Evolutionary conservation across 2,888 invertebrate species (phyloP), one percentile per base, ranked within the genome.

Genomic region (Drosophila hamatofila): DNA sequence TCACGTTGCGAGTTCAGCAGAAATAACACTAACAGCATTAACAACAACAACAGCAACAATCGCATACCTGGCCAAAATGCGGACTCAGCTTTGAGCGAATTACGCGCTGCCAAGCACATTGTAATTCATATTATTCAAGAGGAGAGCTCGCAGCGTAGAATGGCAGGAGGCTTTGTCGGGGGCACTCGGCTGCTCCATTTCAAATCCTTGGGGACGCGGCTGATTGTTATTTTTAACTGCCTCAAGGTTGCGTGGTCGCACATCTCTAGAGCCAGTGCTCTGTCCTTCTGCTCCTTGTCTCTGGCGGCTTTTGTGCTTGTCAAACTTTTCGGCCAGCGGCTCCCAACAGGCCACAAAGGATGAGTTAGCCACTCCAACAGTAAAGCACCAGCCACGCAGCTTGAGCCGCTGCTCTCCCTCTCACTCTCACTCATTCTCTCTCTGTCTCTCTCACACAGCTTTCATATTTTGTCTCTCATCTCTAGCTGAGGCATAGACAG

Each of bases 41-140:
- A 14, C 18, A 49, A 21, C n/a, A 60, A n/a, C 44, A 46, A 25
- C 25, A 55, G 21, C 21, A 51, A 39, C 37, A 57, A 21, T 33
- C 33, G 18, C 14, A 6, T 54, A 59, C 57, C 58, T 37, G 52
- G 30, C 51, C 54, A 58, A 46, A 37, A 39, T 48, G 58, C 39
- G 37, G 67, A 48, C 16, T 68, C 73, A 70, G 83, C 73, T 75
- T 71, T 86, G 78, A 76, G 81, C 65, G 89, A 86, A 88, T 88
- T 80, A 88, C 75, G 71, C 87, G 69, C 87, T 62, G 72, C 68
- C 70, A 64, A 72, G 66, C 81, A 64, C 67, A 81, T 84, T 84
- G 89, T 89, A 83, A 87, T 84, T 84, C 84, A 84, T 89, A 87
- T 87, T 87, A 87, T 87, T 65, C 77, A 23, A 30, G 39, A 39